A percentile compares a stretch with the other conserved stretches of the same genome.
Evolutionary conservation across 2,797 vertebrate species (phyloP).

Genomic region (Poecilia velifera): DNA sequence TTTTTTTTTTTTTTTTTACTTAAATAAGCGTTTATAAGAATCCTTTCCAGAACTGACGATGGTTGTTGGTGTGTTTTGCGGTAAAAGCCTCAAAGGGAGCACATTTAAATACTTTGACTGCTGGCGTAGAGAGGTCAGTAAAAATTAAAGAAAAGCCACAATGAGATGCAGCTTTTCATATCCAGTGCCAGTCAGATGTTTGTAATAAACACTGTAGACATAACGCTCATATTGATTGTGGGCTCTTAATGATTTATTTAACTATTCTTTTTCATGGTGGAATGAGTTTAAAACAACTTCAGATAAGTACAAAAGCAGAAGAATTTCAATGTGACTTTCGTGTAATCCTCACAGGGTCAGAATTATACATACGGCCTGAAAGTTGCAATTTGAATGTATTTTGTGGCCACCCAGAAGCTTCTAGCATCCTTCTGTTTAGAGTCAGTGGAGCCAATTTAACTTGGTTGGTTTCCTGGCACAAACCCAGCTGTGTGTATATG

Average conservation of each 20-base stretch:
- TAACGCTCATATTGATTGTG: background rate
- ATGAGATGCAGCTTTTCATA: conserved; percentile 48
- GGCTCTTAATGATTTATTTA: background rate
- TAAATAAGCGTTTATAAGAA: conserved; percentile 8
- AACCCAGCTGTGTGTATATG: background rate
- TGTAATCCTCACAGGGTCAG: background rate
- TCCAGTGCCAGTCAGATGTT: background rate
- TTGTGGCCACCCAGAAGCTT: background rate
- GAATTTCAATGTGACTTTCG: background rate
- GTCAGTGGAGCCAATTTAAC: background rate
- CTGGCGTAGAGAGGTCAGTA: conserved; percentile 31
- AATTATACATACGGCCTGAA: background rate
- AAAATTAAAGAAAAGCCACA: conserved; percentile 43
- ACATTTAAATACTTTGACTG: conserved; percentile 32
- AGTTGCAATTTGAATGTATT: background rate
- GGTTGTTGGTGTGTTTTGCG: conserved; percentile 23
- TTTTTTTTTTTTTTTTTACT: background rate
- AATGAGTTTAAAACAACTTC: background rate
- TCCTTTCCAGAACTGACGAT: conserved; percentile 20
- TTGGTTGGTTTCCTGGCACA: background rate
- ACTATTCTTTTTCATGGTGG: background rate
- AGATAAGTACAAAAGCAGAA: background rate
- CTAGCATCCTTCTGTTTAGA: background rate
- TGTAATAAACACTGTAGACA: background rate
- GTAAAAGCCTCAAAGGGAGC: conserved; percentile 36